Base-by-base conservation (phyloP, 2,888 invertebrate genomes). In the Watsonalla binaria region DNA sequence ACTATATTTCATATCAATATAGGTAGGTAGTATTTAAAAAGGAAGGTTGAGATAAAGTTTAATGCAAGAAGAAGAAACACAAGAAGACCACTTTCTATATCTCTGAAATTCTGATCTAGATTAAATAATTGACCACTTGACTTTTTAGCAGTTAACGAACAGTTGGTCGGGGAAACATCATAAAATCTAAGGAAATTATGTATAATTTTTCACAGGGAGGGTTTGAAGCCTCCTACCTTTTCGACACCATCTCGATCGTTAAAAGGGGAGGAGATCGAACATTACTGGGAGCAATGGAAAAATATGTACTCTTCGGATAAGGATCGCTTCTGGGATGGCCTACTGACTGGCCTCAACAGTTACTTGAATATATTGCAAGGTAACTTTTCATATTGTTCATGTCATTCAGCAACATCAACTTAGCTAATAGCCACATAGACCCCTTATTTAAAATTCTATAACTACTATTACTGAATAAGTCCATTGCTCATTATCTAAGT, bases 241-340 rank as follows among this genome's bases (percentile, higher is more conserved):
- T 69, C 85, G 65, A 92, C 93, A 0, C 82, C 93, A 1, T 93
- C 94, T 0, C 86, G 94, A 35, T 84, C 84, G 60, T 67, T 94
- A 46, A 78, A 78, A 6, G 66, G 81, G 0, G 82, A 92, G 34
- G 94, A 94, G 65, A 93, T 96, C 33, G 87, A 85, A 7, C 76
- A 82, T 0, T 96, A 93, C 78, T 96, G 96, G 96, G 74, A 84
- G 6, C 91, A 92, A 59, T 96, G 94, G 80, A 86, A 88, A 56
- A 84, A 89, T 45, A 78, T 93, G 6, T 94, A 95, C 64, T 86
- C 94, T 0, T 61, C 84, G 0, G 92, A 94, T 47, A 94, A 93
- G 60, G 92, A 94, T 63, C 92, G 92, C 55, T 81, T 96, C 46
- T 96, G 96, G 96, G 94, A 94, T 64, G 93, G 92, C 5, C 71